Conservation (phyloP, 2,888 invertebrate genomes). For the Lamproptera curius region DNA sequence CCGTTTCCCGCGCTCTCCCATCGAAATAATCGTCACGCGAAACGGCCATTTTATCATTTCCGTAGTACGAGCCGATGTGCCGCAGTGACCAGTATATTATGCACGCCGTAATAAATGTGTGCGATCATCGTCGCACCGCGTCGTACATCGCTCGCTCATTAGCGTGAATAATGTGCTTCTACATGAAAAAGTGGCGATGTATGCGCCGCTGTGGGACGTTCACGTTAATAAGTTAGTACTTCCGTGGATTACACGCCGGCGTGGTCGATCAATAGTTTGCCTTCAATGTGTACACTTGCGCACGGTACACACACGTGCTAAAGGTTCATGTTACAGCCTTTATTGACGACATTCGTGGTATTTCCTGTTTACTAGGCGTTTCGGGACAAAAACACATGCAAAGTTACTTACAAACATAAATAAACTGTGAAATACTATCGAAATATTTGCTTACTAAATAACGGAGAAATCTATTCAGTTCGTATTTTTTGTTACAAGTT, state of each 20-base stretch:
- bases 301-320: not conserved
- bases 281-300: slow-evolving; percentile 25
- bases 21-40: slow-evolving; percentile 23
- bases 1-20: no score
- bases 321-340: not conserved
- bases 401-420: no score
- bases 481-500: no score
- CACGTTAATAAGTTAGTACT: slow-evolving; percentile 17
- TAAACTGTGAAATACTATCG: no score
- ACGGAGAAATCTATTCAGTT: no score
- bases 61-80: slow-evolving; percentile 19
- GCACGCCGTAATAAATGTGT: slow-evolving; percentile 8
- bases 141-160: slow-evolving; percentile 14
- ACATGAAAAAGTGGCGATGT: slow-evolving; percentile 14
- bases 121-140: not conserved
- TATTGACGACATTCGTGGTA: no score
- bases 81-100: slow-evolving; percentile 26
- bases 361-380: no score
- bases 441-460: no score
- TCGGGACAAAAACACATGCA: not conserved
- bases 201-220: not conserved
- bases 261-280: slow-evolving; percentile 40
- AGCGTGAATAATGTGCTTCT: slow-evolving; percentile 8
- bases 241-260: slow-evolving; percentile 15
- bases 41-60: slow-evolving; percentile 6